Evolutionary conservation across 2,888 invertebrate species (phyloP).

Genomic region (Caenorhabditis uteleia): DNA sequence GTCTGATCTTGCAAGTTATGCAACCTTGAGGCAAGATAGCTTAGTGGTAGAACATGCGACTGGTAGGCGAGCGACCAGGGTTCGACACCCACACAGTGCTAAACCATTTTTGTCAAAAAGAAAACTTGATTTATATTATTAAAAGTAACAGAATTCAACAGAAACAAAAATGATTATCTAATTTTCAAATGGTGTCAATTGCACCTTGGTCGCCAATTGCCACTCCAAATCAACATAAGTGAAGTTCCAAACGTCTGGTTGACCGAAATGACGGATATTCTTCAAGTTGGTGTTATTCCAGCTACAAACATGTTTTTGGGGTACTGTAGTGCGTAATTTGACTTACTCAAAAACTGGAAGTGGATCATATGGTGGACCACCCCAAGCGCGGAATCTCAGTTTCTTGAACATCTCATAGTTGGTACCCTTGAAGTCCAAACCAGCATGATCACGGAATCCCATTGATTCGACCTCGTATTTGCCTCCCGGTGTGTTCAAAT

Average conservation of each 20-base stretch:
- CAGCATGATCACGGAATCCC: slow-evolving; percentile 79
- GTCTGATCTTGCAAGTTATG: no score
- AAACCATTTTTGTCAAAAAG: no score
- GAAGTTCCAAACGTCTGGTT: slow-evolving; percentile 81
- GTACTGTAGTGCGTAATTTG: background rate
- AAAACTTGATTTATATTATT: no score
- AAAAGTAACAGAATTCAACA: background rate
- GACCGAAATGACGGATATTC: slow-evolving; percentile 75
- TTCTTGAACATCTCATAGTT: slow-evolving; percentile 66
- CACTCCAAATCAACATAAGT: slow-evolving; percentile 73
- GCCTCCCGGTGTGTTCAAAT: slow-evolving; percentile 78
- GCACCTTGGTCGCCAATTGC: slow-evolving; percentile 46
- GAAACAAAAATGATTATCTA: slow-evolving; percentile 3
- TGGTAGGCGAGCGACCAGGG: no score
- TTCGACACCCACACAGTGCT: no score
- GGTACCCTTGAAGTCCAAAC: slow-evolving; percentile 77
- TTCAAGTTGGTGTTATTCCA: slow-evolving; percentile 79
- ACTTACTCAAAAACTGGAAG: slow-evolving; percentile 77
- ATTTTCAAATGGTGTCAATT: slow-evolving; percentile 25
- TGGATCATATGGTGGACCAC: slow-evolving; percentile 75
- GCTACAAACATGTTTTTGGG: slow-evolving; percentile 43
- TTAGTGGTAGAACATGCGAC: no score
- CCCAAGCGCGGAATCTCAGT: slow-evolving; percentile 75
- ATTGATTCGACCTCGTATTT: slow-evolving; percentile 78
- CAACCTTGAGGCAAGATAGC: no score